Conservation (phyloP, 2,113 vertebrate genomes). For the Oncorhynchus mykiss region DNA sequence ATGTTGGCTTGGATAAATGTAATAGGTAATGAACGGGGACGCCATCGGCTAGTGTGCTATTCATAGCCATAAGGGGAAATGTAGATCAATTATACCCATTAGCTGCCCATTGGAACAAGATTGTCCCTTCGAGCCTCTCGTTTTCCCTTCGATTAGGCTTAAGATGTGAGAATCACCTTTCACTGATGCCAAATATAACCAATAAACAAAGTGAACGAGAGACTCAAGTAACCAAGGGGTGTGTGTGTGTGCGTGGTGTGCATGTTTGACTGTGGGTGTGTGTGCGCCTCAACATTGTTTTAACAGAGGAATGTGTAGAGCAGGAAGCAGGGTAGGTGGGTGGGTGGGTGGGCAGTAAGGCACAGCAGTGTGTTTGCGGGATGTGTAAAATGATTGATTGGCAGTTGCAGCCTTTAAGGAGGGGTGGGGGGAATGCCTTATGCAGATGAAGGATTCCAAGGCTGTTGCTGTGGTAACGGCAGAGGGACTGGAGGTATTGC, state of each 20-base stretch:
- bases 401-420: constrained; percentile 71
- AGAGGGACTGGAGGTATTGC: constrained; percentile 69
- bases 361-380: constrained; percentile 27
- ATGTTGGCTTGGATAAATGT: constrained; percentile 52
- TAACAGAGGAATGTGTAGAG: constrained; percentile 60
- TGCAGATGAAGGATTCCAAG: constrained; percentile 75
- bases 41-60: constrained; percentile 45
- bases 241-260: constrained; percentile 15
- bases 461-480: constrained; percentile 80
- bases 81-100: too few species aligned
- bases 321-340: constrained; percentile 46
- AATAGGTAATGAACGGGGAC: constrained; percentile 55
- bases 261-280: neutral
- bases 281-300: constrained; percentile 23
- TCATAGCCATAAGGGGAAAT: constrained; percentile 43
- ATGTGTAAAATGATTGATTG: constrained; percentile 71
- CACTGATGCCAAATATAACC: constrained; percentile 47
- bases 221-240: neutral
- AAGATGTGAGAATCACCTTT: constrained; percentile 40
- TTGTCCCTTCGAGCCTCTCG: constrained; percentile 53
- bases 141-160: constrained; percentile 50
- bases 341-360: constrained; percentile 52
- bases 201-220: neutral
- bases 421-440: constrained; percentile 69
- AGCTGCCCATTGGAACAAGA: constrained; percentile 48